Percentiles rank a stretch among this genome's conserved stretches.
phyloP scores from a whole-genome alignment of 2,113 vertebrate genomes.

The Nibea coibor region DNA sequence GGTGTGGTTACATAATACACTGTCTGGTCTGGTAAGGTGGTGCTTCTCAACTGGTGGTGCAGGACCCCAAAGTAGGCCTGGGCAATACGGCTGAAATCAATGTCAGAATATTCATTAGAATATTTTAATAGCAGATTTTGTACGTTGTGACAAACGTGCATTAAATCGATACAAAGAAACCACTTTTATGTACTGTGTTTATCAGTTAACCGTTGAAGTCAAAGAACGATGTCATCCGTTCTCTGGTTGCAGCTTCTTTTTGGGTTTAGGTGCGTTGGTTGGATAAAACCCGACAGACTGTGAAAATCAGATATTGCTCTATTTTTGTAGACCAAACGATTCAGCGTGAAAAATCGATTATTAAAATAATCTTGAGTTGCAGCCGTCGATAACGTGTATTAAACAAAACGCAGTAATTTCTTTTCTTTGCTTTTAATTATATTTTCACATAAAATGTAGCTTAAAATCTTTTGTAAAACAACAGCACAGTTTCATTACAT shows the following conservation, averaged over 20 bases:
- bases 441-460: background rate
- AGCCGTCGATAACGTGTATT: background rate
- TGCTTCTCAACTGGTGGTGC: slow-evolving; percentile 63
- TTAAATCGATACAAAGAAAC: background rate
- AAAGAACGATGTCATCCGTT: background rate
- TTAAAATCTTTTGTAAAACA: background rate
- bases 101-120: background rate
- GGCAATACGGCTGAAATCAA: background rate
- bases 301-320: background rate
- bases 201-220: background rate
- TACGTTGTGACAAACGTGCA: background rate
- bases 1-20: slow-evolving; percentile 26
- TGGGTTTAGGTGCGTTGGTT: background rate
- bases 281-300: background rate
- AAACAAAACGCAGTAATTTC: background rate
- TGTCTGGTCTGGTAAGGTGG: slow-evolving; percentile 20
- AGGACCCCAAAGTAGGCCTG: slow-evolving; percentile 1
- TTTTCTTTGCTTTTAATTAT: background rate
- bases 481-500: background rate
- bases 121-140: background rate
- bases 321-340: background rate
- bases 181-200: background rate
- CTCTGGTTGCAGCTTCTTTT: background rate
- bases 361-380: background rate
- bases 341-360: background rate